Evolutionary conservation across 2,113 vertebrate species (phyloP).

Genomic region (Neopipo cinnamomea): DNA sequence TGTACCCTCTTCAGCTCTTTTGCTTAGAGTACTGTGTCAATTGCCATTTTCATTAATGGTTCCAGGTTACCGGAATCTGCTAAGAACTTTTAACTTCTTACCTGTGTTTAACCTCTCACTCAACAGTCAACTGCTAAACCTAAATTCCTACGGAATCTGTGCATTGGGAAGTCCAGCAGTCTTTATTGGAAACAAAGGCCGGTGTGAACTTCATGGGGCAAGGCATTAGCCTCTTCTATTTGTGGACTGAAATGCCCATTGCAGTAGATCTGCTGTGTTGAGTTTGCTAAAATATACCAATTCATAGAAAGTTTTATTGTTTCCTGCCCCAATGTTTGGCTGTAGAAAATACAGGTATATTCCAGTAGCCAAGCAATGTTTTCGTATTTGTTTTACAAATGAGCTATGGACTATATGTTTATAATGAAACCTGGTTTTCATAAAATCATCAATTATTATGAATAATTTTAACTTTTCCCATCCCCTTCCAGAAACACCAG

Average conservation of each 20-base stretch:
- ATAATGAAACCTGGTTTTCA: background rate
- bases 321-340: background rate
- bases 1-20: background rate
- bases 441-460: background rate
- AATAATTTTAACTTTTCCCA: constrained; percentile 6
- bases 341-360: background rate
- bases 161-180: background rate
- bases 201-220: background rate
- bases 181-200: background rate
- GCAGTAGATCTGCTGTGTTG: background rate
- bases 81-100: background rate
- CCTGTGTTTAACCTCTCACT: background rate
- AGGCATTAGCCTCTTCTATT: background rate
- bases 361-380: background rate
- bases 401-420: background rate
- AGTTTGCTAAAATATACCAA: background rate
- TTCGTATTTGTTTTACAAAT: background rate
- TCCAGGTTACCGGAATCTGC: background rate
- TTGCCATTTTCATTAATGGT: background rate
- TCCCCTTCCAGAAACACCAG: background rate
- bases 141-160: background rate
- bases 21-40: background rate
- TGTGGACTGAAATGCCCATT: background rate
- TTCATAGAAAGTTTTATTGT: background rate
- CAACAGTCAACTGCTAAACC: background rate